phyloP scores from a whole-genome alignment of 2,113 vertebrate species.

The Alouatta palliata region DNA sequence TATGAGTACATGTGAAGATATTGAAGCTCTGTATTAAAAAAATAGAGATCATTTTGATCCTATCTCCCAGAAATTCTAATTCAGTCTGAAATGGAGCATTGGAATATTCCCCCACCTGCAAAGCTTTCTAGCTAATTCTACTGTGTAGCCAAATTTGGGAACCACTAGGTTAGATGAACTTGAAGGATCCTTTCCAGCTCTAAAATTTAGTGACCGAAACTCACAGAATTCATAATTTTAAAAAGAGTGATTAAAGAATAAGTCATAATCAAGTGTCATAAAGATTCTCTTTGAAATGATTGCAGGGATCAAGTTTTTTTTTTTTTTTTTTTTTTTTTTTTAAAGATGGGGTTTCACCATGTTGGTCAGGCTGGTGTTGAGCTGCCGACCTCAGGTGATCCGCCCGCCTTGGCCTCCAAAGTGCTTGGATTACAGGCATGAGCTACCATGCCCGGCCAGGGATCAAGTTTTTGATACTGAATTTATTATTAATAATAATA shows the following conservation, averaged over 20 bases:
- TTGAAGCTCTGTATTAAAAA: neutral
- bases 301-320: conserved; percentile 29
- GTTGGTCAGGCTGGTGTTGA: no score
- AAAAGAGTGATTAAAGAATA: conserved; percentile 49
- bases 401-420: no score
- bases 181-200: conserved; percentile 46
- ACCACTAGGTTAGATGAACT: conserved; percentile 40
- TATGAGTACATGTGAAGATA: neutral
- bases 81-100: neutral
- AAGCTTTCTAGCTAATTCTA: neutral
- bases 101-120: neutral
- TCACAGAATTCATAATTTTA: conserved; percentile 32
- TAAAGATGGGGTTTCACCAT: no score
- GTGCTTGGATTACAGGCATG: no score
- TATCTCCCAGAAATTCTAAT: neutral
- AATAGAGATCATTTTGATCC: neutral
- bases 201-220: conserved; percentile 54
- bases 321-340: neutral
- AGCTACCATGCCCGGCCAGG: neutral
- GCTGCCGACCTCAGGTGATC: no score
- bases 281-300: conserved; percentile 54
- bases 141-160: neutral
- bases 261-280: conserved; percentile 53
- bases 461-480: conserved; percentile 46
- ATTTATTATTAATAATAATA: conserved; percentile 54